Conservation (phyloP, 1,140 invertebrate species). For the Anagrus nilaparvatae region DNA sequence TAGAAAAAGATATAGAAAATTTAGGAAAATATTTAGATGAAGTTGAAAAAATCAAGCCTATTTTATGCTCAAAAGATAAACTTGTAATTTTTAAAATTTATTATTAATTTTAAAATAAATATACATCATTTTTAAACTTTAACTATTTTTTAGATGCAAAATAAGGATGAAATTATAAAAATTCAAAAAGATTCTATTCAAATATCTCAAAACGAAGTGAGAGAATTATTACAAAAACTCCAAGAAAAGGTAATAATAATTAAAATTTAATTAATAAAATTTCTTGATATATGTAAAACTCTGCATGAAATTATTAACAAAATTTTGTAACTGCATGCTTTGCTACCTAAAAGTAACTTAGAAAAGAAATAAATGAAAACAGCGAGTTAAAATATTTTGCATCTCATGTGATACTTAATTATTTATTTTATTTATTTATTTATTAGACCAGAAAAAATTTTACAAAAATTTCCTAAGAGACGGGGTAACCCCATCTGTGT, state of each 20-base stretch:
- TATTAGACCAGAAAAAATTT: too few species aligned
- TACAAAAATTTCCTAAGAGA: too few species aligned
- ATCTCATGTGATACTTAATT: too few species aligned
- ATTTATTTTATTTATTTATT: too few species aligned
- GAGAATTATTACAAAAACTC: conserved; percentile 31
- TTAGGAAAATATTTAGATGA: conserved; percentile 27
- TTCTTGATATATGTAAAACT: neutral
- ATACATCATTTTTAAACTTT: conserved; percentile 8
- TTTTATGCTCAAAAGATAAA: conserved; percentile 33
- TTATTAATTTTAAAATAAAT: conserved; percentile 8
- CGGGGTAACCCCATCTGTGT: too few species aligned
- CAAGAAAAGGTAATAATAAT: conserved; percentile 32
- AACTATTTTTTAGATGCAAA: conserved; percentile 27
- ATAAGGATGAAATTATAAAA: conserved; percentile 35
- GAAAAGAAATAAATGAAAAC: too few species aligned
- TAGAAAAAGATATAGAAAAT: conserved; percentile 24
- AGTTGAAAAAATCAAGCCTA: conserved; percentile 27
- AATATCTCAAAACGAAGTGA: conserved; percentile 32
- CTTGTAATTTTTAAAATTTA: conserved; percentile 25
- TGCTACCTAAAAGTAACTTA: too few species aligned
- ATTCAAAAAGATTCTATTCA: conserved; percentile 35
- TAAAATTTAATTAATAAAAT: neutral
- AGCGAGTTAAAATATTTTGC: too few species aligned
- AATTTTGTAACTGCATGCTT: neutral
- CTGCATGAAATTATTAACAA: too few species aligned